Conservation (phyloP, 2,888 invertebrate genomes). For the Trachelus tabidus region DNA sequence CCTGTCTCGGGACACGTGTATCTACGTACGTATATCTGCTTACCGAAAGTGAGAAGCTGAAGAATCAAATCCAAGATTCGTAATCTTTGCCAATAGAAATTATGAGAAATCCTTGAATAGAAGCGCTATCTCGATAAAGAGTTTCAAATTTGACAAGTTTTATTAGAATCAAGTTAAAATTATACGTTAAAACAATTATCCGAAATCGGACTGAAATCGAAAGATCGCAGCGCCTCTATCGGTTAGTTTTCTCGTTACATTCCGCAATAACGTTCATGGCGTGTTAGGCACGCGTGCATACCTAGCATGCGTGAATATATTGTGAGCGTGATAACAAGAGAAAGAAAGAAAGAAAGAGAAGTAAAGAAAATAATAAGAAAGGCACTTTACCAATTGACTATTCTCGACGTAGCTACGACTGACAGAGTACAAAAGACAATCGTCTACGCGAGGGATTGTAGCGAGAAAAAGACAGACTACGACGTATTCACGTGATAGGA, state of each 20-base stretch:
- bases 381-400: neutral
- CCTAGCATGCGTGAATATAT: neutral
- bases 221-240: neutral
- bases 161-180: neutral
- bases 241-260: neutral
- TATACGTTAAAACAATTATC: neutral
- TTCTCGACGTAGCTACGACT: neutral
- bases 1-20: neutral
- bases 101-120: neutral
- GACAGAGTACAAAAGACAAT: neutral
- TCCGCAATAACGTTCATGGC: neutral
- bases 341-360: conserved; percentile 25
- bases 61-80: neutral
- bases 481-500: conserved; percentile 9
- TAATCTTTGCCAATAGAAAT: neutral
- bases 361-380: neutral
- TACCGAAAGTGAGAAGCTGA: neutral
- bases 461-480: conserved; percentile 6
- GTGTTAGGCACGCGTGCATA: neutral
- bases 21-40: neutral
- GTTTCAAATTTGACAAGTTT: neutral
- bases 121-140: neutral
- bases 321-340: neutral
- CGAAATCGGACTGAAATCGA: neutral
- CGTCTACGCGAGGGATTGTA: neutral